A percentile compares a stretch with the other conserved stretches of the same genome.
These are phyloP conservation scores for Ganaspis sp. DNA, from an alignment of 1,140 invertebrate genomes.

Conservation along the genomic window DNA sequence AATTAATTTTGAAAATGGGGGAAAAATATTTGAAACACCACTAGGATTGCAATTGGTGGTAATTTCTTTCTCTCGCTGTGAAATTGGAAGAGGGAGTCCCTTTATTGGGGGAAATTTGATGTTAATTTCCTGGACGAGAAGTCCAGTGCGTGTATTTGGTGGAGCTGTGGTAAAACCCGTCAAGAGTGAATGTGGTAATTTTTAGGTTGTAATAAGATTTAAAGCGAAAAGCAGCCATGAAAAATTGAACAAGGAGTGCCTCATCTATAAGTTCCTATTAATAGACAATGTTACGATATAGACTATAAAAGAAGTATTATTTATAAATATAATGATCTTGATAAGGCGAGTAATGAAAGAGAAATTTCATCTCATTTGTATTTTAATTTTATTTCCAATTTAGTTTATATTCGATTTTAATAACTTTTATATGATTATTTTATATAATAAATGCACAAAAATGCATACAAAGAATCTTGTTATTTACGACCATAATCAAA, in stretches of 20 bases:
- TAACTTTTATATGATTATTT: too few species aligned
- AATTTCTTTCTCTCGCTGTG: constrained; percentile 72
- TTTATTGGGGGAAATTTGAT: constrained; percentile 68
- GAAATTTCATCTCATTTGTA: too few species aligned
- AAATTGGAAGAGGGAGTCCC: constrained; percentile 75
- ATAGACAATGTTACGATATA: neutral
- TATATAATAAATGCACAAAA: too few species aligned
- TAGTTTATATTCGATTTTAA: too few species aligned
- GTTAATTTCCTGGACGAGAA: constrained; percentile 78
- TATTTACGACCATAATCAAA: too few species aligned
- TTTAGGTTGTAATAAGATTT: constrained; percentile 50
- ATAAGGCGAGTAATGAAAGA: neutral
- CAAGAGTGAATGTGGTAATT: constrained; percentile 74
- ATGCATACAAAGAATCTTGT: too few species aligned
- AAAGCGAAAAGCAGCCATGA: constrained; percentile 21
- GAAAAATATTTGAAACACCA: constrained; percentile 47
- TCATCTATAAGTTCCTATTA: neutral
- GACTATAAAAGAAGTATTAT: neutral
- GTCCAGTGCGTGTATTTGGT: constrained; percentile 77
- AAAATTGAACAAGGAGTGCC: neutral
- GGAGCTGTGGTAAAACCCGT: constrained; percentile 77
- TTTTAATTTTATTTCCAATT: too few species aligned
- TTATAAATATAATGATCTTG: neutral
- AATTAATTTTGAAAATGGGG: neutral
- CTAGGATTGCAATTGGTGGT: constrained; percentile 74